Evolutionary conservation across 2,797 vertebrate genomes (phyloP).

Genomic region (Acipenser oxyrinchus): DNA sequence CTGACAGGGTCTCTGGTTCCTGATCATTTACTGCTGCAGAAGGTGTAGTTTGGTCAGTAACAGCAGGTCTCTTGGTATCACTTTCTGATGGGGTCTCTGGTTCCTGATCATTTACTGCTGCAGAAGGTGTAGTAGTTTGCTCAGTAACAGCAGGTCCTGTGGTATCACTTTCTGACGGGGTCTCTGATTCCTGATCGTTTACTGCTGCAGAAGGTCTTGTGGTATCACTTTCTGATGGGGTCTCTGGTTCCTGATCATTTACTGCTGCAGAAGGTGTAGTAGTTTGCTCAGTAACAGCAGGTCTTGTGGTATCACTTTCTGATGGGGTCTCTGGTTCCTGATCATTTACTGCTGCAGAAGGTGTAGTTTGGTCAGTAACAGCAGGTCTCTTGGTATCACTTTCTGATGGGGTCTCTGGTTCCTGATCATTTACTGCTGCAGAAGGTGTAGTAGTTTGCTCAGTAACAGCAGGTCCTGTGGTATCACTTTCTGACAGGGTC

Average conservation of each 20-base stretch:
- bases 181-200: no score
- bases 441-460: no score
- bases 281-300: no score
- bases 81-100: background rate
- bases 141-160: background rate
- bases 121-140: background rate
- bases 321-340: background rate
- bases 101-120: conserved; percentile 4
- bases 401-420: background rate
- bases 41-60: background rate
- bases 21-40: conserved; percentile 2
- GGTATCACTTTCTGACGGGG: background rate
- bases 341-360: no score
- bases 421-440: background rate
- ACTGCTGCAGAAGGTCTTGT: no score
- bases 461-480: no score
- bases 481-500: no score
- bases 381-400: no score
- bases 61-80: no score
- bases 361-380: no score
- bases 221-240: background rate
- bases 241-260: conserved; percentile 1
- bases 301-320: no score
- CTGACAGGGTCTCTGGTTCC: background rate
- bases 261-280: no score